These are phyloP conservation scores for Bombus soroeensis DNA, from an alignment of 1,140 invertebrate genomes.

Conservation along the genomic window DNA sequence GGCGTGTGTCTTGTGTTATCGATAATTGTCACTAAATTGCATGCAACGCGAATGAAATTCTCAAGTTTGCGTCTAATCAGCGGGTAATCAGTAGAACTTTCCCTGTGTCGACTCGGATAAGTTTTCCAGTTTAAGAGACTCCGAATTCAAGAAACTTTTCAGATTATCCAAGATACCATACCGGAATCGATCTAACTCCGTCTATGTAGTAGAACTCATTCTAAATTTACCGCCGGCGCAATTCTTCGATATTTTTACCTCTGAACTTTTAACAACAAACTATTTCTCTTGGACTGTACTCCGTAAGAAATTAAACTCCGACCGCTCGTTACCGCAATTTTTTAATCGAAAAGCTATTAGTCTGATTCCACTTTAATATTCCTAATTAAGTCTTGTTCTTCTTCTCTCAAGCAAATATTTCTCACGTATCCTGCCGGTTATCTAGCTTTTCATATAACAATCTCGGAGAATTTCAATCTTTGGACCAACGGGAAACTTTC, in stretches of 20 bases:
- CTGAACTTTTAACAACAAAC: background rate
- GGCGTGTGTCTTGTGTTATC: background rate
- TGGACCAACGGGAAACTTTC: background rate
- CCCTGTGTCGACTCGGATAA: constrained; percentile 11
- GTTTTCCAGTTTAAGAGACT: constrained; percentile 23
- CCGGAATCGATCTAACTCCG: constrained; percentile 11
- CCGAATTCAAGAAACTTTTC: constrained; percentile 24
- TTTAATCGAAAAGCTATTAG: background rate
- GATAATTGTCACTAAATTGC: background rate
- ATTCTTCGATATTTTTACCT: constrained; percentile 8
- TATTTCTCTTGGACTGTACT: background rate
- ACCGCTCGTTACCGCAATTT: too few species aligned
- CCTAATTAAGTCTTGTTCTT: background rate
- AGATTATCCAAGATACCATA: constrained; percentile 22
- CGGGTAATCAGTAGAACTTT: constrained; percentile 15
- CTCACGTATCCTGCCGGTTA: too few species aligned
- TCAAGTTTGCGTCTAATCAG: constrained; percentile 32
- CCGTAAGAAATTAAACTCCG: background rate
- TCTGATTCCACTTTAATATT: background rate
- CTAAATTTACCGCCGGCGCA: background rate
- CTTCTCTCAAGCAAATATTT: background rate
- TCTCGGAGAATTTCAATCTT: background rate
- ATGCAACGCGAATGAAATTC: constrained; percentile 17
- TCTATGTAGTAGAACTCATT: constrained; percentile 15
- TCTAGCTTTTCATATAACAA: background rate